Evolutionary conservation across 1,140 invertebrate genomes (phyloP), one percentile per base, ranked within the genome.

Genomic region (Pissodes strobi): DNA sequence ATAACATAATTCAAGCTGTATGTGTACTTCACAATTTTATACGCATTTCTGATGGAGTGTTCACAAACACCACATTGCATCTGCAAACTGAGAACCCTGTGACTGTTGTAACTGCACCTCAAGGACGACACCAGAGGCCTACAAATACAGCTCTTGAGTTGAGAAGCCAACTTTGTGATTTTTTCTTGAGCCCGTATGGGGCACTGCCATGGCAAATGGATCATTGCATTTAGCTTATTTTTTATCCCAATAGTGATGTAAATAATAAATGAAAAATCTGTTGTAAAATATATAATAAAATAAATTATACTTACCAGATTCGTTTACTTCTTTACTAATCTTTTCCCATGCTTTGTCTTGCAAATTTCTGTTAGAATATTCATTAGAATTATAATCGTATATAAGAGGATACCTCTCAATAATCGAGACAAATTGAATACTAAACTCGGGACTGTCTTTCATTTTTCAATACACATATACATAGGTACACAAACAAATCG

Each of bases 121-220:
- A 17, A 43, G 39, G 39, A 43, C 39, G 9, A 43, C 39, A 43
- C 9, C 39, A 43, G 15, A 43, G 39, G 13, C 39, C 39, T 43
- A 43, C 39, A 6, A 43, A 43, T 43, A 34, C 39, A 5, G 39
- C 39, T 43, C 39, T 43, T 17, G 39, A 43, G 13, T 43, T 43
- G 39, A 43, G 39, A 43, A 43, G 13, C 39, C 39, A 43, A 43
- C 39, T 43, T 43, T n/a, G 39, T 13, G 39, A 43, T 43, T 43
- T 43, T 43, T 17, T 43, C 15, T 6, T 43, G 5, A 43, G 9
- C 13, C 39, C 39, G 39, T 5, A 43, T 12, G 39, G 39, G 39
- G 15, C 15, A 10, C 13, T 43, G 39, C 39, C 15, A n/a, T 43
- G 9, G 39, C 15, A 43, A 43, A 43, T 43, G 5, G 39, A 17